Percentiles rank a stretch among this genome's conserved stretches.
phyloP scores from a whole-genome alignment of 2,888 invertebrate genomes.

The Podotricha telesiphe region DNA sequence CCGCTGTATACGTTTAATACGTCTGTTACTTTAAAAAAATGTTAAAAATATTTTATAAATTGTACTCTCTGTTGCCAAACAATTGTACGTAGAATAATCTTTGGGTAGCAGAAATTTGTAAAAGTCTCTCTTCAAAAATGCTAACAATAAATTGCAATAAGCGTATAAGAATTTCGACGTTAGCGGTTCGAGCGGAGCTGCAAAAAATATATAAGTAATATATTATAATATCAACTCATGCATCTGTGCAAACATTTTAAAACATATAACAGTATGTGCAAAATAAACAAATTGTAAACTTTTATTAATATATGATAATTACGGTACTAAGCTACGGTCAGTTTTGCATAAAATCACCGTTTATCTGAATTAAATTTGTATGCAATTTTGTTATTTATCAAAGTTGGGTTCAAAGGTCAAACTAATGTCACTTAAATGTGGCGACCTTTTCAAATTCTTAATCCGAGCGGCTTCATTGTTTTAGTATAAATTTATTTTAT shows the following conservation, averaged over 20 bases:
- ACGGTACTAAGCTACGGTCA: slow-evolving; percentile 5
- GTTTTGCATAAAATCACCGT: slow-evolving; percentile 19
- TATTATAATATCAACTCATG: no score
- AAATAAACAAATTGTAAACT: background rate
- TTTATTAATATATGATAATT: slow-evolving; percentile 20
- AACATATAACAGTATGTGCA: background rate
- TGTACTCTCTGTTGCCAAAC: no score
- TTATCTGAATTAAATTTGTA: slow-evolving; percentile 16
- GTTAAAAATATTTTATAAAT: no score
- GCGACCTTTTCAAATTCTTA: slow-evolving; percentile 22
- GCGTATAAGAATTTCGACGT: no score
- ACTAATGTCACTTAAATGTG: slow-evolving; percentile 23
- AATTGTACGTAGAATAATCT: no score
- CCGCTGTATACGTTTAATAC: no score
- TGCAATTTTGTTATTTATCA: slow-evolving; percentile 15
- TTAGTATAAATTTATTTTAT: background rate
- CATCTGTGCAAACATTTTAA: background rate
- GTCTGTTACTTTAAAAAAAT: no score
- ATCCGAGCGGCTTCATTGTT: slow-evolving; percentile 13
- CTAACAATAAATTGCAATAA: no score
- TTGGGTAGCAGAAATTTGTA: no score
- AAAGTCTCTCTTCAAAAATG: no score
- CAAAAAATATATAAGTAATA: no score
- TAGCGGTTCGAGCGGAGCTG: no score
- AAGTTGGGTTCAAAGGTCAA: slow-evolving; percentile 26